Conservation (phyloP, 2,113 vertebrate species). For the Aptenodytes patagonicus region DNA sequence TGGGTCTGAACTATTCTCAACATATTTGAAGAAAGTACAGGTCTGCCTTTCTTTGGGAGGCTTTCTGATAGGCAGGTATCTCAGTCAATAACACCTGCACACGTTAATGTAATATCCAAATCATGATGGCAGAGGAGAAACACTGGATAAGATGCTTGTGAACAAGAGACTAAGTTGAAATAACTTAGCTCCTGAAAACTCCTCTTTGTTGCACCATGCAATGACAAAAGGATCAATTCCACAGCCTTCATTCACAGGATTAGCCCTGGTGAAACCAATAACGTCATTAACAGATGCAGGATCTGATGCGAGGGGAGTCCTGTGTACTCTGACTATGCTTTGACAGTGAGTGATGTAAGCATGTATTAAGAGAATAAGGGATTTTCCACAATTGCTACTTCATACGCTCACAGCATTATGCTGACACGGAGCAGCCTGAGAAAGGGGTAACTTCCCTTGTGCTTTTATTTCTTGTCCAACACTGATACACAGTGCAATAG, state of each 20-base stretch:
- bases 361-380: not conserved
- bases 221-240: not conserved
- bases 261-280: constrained; percentile 21
- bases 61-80: not conserved
- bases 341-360: not conserved
- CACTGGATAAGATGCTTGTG: not conserved
- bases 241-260: not conserved
- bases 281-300: not conserved
- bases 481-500: fast-evolving
- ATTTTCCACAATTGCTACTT: not conserved
- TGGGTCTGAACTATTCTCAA: not conserved
- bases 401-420: not conserved
- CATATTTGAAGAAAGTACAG: not conserved
- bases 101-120: not conserved
- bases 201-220: not conserved
- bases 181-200: not conserved
- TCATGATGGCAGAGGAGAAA: not conserved
- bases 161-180: not conserved
- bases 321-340: not conserved
- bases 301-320: not conserved
- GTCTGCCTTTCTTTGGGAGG: not conserved
- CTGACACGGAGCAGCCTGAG: not conserved
- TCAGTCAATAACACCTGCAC: not conserved
- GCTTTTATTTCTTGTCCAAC: not conserved
- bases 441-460: not conserved